phyloP scores from a whole-genome alignment of 2,113 vertebrate genomes.

The Mirounga angustirostris region DNA sequence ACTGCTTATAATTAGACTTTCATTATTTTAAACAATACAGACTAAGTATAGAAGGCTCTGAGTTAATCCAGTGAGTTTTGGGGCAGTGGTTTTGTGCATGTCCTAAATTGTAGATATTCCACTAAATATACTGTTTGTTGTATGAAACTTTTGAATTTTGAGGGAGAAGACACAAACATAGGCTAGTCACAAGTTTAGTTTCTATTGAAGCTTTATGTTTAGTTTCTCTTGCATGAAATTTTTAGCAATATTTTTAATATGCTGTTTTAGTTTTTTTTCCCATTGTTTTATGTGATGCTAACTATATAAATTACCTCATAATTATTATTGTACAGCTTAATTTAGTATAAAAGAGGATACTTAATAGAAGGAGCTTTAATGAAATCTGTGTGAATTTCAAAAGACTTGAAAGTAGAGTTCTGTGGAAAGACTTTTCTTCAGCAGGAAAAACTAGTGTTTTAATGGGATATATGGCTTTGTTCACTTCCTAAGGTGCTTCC shows the following conservation, averaged over 20 bases:
- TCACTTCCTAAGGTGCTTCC: slow-evolving; percentile 17
- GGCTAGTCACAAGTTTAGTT: slow-evolving; percentile 42
- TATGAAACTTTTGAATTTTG: slow-evolving; percentile 16
- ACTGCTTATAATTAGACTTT: slow-evolving; percentile 73
- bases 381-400: slow-evolving; percentile 34
- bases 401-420: slow-evolving; percentile 6
- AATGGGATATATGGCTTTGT: slow-evolving; percentile 38
- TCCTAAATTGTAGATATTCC: slow-evolving; percentile 63
- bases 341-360: slow-evolving; percentile 32
- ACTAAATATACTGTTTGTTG: not conserved
- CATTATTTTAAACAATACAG: slow-evolving; percentile 57
- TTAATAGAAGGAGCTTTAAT: slow-evolving; percentile 52
- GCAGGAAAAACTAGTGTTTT: slow-evolving; percentile 11
- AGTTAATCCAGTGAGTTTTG: slow-evolving; percentile 71
- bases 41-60: slow-evolving; percentile 48
- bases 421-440: slow-evolving; percentile 19
- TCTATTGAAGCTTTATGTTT: slow-evolving; percentile 4
- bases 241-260: slow-evolving; percentile 49
- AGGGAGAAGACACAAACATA: slow-evolving; percentile 43
- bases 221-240: slow-evolving; percentile 34
- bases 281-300: slow-evolving; percentile 19
- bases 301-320: slow-evolving; percentile 23
- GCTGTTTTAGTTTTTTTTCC: not conserved
- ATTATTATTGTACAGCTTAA: slow-evolving; percentile 28
- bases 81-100: slow-evolving; percentile 65